Evolutionary conservation across 2,888 invertebrate genomes (phyloP), one percentile per base, ranked within the genome.

Genomic region (Onthophagus sagittarius): DNA sequence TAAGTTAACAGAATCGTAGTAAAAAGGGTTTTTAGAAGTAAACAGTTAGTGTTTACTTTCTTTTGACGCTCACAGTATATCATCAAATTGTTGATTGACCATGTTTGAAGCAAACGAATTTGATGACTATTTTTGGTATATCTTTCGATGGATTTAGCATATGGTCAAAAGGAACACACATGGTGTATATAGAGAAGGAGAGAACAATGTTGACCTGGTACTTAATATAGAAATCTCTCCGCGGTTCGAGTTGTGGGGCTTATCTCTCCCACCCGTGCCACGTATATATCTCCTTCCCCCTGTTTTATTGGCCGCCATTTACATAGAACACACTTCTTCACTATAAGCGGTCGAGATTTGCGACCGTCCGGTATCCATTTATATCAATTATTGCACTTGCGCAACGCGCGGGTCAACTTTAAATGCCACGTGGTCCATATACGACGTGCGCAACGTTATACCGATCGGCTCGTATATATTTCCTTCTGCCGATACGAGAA

Each of bases 291-390:
- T 23, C 67, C 67, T 32, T 63, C 63, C 67, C 67, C 67, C 82
- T 73, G 62, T 73, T 83, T 83, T 83, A 83, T 83, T 80, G 79
- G 77, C 76, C 76, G 76, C 80, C 79, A 83, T 83, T 83, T 83
- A 82, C 83, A 83, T 83, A 82, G 79, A 80, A 82, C 82, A 83
- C 82, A 83, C 81, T 82, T 83, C 81, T 83, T 82, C 83, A 82
- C 81, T 83, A 82, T 81, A 80, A 78, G 78, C 76, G 78, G 76
- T 74, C 76, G 75, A 77, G 80, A 79, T 80, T 78, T 79, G 77
- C 77, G 79, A 74, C 74, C 77, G 65, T 73, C 69, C 75, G 76
- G 75, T 76, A 75, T 75, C 77, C 77, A 77, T 80, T 80, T 79
- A 78, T 80, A 80, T 80, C 79, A 80, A 79, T 80, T 79, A 80